These are phyloP conservation scores for Petrosia ficiformis DNA, from an alignment of 37 sponge, comb jelly and placozoan species.

Conservation along the genomic window DNA sequence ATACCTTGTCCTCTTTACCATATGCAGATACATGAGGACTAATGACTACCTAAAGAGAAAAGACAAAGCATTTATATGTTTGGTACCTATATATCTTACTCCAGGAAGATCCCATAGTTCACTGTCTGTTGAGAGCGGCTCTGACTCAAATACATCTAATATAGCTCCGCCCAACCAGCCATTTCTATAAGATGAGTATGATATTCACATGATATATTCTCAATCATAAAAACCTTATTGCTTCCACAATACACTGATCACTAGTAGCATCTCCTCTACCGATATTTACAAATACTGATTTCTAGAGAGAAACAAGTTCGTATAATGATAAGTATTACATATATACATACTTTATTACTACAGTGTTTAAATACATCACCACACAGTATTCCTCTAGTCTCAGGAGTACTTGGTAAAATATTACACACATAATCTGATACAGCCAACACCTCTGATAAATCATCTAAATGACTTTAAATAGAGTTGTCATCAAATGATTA, in stretches of 20 bases:
- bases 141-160: slow-evolving; percentile 52
- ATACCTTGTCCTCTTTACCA: slow-evolving; percentile 17
- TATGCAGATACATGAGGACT: slow-evolving; percentile 40
- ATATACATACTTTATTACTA: slow-evolving; percentile 22
- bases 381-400: slow-evolving; percentile 40
- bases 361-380: slow-evolving; percentile 35
- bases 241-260: slow-evolving; percentile 22
- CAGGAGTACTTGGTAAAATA: slow-evolving; percentile 52
- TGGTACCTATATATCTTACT: slow-evolving; percentile 4
- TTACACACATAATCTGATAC: slow-evolving; percentile 51
- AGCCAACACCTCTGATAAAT: slow-evolving; percentile 28
- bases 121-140: slow-evolving; percentile 48
- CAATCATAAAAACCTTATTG: slow-evolving; percentile 23
- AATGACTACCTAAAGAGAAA: slow-evolving; percentile 29
- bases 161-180: slow-evolving; percentile 53
- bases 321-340: neutral
- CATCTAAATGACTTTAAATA: slow-evolving; percentile 7
- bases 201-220: neutral
- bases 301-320: slow-evolving; percentile 8
- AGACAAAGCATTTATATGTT: neutral
- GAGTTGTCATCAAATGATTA: neutral
- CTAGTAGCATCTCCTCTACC: slow-evolving; percentile 42
- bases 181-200: neutral
- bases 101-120: slow-evolving; percentile 46
- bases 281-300: slow-evolving; percentile 59